Conservation (phyloP, 2,113 vertebrate species). For the Litocranius walleri region DNA sequence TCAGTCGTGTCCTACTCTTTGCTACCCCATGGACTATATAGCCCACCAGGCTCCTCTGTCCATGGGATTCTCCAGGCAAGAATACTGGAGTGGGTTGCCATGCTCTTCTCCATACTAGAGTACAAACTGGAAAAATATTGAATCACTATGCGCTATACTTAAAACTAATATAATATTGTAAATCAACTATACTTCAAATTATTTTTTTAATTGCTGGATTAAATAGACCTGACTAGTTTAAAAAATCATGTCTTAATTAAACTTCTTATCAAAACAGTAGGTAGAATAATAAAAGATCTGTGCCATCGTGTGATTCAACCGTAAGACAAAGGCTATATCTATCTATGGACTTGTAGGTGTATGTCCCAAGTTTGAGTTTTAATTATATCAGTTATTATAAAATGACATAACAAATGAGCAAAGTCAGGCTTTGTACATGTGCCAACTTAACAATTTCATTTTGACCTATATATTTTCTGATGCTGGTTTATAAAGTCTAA, state of each 20-base stretch:
- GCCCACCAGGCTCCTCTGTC: neutral
- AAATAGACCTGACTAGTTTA: neutral
- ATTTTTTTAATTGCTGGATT: neutral
- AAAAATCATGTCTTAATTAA: constrained; percentile 20
- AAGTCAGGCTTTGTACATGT: neutral
- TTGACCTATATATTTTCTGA: neutral
- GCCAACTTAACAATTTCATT: neutral
- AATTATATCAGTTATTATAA: neutral
- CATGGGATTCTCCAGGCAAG: neutral
- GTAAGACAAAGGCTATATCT: neutral
- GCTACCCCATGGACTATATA: neutral
- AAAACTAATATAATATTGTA: neutral
- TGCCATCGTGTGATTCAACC: neutral
- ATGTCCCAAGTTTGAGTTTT: neutral
- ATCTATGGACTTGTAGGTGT: neutral
- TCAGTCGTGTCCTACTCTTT: neutral
- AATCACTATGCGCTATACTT: neutral
- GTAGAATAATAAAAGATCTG: neutral
- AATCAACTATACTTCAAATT: neutral
- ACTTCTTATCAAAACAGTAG: neutral
- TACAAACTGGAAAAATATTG: neutral
- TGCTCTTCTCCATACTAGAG: neutral
- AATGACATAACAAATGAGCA: neutral
- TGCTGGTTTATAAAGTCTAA: neutral
- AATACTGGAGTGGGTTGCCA: neutral